Base-by-base conservation (phyloP, 2,888 invertebrate species). In the Carcina quercana region DNA sequence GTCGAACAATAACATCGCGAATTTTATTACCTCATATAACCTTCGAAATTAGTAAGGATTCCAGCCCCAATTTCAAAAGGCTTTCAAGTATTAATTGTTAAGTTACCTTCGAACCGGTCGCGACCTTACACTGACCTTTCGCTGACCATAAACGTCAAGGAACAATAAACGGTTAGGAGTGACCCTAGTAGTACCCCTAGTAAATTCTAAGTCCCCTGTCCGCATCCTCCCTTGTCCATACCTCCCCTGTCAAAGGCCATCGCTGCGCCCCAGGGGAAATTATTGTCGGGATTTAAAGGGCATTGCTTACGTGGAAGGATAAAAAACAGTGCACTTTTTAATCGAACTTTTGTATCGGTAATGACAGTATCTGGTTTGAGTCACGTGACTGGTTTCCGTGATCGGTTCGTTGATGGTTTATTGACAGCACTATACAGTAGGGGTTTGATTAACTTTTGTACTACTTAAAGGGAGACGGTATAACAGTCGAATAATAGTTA, bases 271-370 rank as follows among this genome's bases (percentile, higher is more conserved):
- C 84, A 31, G 44, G 85, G 85, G 84, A 85, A 85, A 84, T 84
- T 80, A 84, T 83, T 76, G 82, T 78, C 75, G 74, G 83, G 83
- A 79, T 85, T 85, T 84, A 83, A 83, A 84, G 84, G 84, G 82
- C 79, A 78, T 63, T 70, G 71, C 76, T 76, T 72, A 69, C 70
- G 70, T 56, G 52, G 59, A 79, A 63, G 62, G 67, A 76, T 62
- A 79, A 80, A 80, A 79, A 75, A 71, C 64, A 63, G 61, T 66
- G 65, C 68, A 69, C 62, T 67, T 70, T n/a, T 63, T 71, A 72
- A 72, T 72, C 65, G 61, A 69, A 70, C 22, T 51, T 61, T 59
- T 64, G 57, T 59, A 55, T 57, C 49, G 57, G 48, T 53, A 56
- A 57, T 53, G 59, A 53, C 59, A 62, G 61, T 62, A 72, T 76